phyloP scores from a whole-genome alignment of 1,140 invertebrate genomes.

The Papilio helenus region DNA sequence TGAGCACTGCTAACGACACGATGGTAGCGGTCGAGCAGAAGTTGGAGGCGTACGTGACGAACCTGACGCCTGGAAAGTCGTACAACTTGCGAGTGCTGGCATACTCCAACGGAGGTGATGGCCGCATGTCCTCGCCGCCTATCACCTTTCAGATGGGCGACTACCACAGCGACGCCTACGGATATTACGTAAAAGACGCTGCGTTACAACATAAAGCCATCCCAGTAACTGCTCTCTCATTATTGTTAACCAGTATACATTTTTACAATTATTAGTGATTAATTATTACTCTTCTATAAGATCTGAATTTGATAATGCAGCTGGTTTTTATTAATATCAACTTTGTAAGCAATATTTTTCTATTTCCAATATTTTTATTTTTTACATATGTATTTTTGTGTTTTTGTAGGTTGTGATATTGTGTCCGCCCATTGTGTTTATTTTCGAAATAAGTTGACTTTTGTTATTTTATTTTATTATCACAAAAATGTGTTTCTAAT shows the following conservation, averaged over 20 bases:
- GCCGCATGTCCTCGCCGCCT: constrained; percentile 96
- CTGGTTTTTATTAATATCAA: constrained; percentile 41
- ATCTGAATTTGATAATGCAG: constrained; percentile 28
- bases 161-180: constrained; percentile 75
- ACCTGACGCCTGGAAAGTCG: constrained; percentile 92
- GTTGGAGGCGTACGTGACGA: constrained; percentile 90
- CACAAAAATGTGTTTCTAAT: not conserved
- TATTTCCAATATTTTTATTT: constrained; percentile 41
- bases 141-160: constrained; percentile 94
- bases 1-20: constrained; percentile 95
- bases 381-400: constrained; percentile 42
- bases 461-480: constrained; percentile 14
- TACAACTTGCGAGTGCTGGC: constrained; percentile 96
- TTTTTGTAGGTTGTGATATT: constrained; percentile 46
- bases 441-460: constrained; percentile 1
- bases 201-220: constrained; percentile 43
- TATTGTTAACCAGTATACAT: constrained; percentile 39
- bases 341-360: constrained; percentile 42
- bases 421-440: constrained; percentile 44
- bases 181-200: constrained; percentile 66
- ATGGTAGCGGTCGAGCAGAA: constrained; percentile 89
- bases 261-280: constrained; percentile 36
- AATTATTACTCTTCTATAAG: constrained; percentile 32
- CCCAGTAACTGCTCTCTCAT: constrained; percentile 37
- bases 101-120: constrained; percentile 96